Evolutionary conservation across 2,888 invertebrate species (phyloP).

Genomic region (Raillietiella orientalis): DNA sequence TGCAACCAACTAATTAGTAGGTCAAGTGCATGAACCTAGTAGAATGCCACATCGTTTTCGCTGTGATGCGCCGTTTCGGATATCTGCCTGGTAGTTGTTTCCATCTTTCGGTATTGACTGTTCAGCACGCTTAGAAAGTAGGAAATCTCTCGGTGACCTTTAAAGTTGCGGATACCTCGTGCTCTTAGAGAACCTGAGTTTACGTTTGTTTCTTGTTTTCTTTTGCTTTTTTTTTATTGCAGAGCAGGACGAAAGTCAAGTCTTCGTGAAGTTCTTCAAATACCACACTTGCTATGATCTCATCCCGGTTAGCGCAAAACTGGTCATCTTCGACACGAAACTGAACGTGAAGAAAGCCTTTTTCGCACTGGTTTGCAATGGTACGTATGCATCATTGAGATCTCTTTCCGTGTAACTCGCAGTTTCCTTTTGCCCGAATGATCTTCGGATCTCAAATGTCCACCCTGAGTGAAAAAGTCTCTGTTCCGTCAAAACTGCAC

Average conservation of each 20-base stretch:
- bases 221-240: constrained; percentile 16
- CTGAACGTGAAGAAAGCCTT: constrained; percentile 94
- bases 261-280: constrained; percentile 95
- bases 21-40: too few relatives aligned
- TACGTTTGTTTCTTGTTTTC: constrained; percentile 1
- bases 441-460: not conserved
- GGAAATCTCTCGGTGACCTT: too few relatives aligned
- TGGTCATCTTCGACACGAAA: constrained; percentile 97
- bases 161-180: constrained; percentile 2
- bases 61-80: too few relatives aligned
- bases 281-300: constrained; percentile 99
- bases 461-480: not conserved
- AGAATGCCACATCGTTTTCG: too few relatives aligned
- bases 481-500: too few relatives aligned
- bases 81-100: too few relatives aligned
- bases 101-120: too few relatives aligned
- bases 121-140: too few relatives aligned
- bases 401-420: constrained; percentile 5
- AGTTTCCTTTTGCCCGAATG: not conserved
- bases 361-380: constrained; percentile 95
- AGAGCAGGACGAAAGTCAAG: constrained; percentile 91
- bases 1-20: too few relatives aligned
- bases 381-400: constrained; percentile 16
- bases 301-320: constrained; percentile 93
- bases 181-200: not conserved